These are phyloP conservation scores for Periophthalmodon schlosseri DNA, from an alignment of 2,113 vertebrate species.

Conservation along the genomic window DNA sequence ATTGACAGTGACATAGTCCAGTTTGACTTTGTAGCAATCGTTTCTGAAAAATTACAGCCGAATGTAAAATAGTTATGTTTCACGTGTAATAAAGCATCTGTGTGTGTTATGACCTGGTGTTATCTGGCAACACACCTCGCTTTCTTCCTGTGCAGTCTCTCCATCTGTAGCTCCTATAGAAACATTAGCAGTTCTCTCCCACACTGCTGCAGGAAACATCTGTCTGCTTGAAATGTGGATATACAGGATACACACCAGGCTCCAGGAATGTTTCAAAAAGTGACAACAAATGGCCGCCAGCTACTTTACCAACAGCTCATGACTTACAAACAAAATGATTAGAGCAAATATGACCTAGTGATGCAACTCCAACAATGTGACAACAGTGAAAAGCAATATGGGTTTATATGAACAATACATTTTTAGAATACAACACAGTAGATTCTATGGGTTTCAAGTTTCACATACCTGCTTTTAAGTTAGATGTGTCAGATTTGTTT, in stretches of 20 bases:
- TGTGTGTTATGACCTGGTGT: slow-evolving; percentile 18
- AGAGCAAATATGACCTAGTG: neutral
- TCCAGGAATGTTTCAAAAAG: slow-evolving; percentile 27
- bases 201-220: slow-evolving; percentile 67
- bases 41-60: too few relatives aligned
- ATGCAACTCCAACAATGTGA: neutral
- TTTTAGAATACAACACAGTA: too few relatives aligned
- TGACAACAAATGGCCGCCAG: slow-evolving; percentile 39
- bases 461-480: too few relatives aligned
- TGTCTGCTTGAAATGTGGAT: slow-evolving; percentile 46
- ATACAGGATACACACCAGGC: slow-evolving; percentile 35
- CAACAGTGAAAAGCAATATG: neutral
- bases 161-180: slow-evolving; percentile 55
- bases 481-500: too few relatives aligned
- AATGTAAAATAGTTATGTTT: neutral
- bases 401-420: too few relatives aligned
- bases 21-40: neutral
- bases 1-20: neutral
- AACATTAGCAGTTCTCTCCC: slow-evolving; percentile 47
- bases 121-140: slow-evolving; percentile 59
- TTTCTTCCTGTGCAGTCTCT: slow-evolving; percentile 41
- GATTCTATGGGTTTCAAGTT: too few relatives aligned
- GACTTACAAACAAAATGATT: neutral
- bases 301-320: neutral
- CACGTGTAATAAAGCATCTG: neutral